Evolutionary conservation across 1,140 invertebrate species (phyloP).

Genomic region (Dendroctonus valens): DNA sequence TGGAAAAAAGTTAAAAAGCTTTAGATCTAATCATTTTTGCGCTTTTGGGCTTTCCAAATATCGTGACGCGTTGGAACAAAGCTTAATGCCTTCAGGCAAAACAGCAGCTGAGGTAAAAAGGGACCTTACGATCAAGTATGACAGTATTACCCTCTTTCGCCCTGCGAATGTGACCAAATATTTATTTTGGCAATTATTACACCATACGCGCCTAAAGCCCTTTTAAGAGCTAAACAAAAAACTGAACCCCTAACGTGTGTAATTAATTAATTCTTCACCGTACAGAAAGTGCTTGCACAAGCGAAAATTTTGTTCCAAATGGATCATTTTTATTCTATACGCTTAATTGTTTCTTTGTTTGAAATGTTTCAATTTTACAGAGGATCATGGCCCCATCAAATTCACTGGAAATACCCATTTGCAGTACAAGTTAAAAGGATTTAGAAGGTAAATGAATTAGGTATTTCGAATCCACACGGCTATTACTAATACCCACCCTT

Average conservation of each 20-base stretch:
- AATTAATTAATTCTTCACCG: conserved; percentile 10
- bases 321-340: conserved; percentile 7
- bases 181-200: conserved; percentile 12
- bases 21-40: too few relatives aligned
- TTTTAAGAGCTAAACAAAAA: conserved; percentile 8
- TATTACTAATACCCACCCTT: too few relatives aligned
- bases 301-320: conserved; percentile 1
- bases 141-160: not conserved
- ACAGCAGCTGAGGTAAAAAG: too few relatives aligned
- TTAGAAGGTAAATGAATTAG: conserved; percentile 44
- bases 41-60: too few relatives aligned
- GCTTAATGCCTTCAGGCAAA: too few relatives aligned
- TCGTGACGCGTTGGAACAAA: too few relatives aligned
- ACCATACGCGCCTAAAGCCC: not conserved
- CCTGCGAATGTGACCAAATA: not conserved
- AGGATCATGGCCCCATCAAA: conserved; percentile 43
- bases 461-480: too few relatives aligned
- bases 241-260: not conserved
- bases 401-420: conserved; percentile 47
- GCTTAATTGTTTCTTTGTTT: conserved; percentile 14
- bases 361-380: conserved; percentile 23
- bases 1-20: too few relatives aligned
- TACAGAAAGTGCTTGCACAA: conserved; percentile 2
- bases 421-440: conserved; percentile 46
- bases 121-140: too few relatives aligned